phyloP scores from a whole-genome alignment of 2,113 vertebrate genomes.

The Speoplatyrhinus poulsoni region DNA sequence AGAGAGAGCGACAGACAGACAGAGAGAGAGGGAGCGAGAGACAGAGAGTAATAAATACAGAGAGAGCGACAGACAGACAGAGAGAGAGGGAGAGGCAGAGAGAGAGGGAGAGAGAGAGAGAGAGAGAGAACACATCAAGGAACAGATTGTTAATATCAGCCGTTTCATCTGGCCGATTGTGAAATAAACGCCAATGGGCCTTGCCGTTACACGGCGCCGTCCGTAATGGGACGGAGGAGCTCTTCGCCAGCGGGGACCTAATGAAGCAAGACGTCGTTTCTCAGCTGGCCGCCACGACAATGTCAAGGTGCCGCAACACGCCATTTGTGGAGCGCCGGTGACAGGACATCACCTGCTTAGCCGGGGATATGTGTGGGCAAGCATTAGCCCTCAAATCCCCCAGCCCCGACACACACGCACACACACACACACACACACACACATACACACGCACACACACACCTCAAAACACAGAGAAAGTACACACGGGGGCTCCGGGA shows the following conservation, averaged over 20 bases:
- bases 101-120: slow-evolving; percentile 43
- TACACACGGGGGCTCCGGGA: slow-evolving; percentile 49
- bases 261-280: slow-evolving; percentile 82
- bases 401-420: background rate
- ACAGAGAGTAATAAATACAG: background rate
- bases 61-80: slow-evolving; percentile 30
- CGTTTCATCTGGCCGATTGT: slow-evolving; percentile 81
- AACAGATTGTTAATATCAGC: slow-evolving; percentile 84
- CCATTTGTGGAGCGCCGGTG: slow-evolving; percentile 70
- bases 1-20: no score
- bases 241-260: slow-evolving; percentile 74
- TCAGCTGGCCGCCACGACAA: slow-evolving; percentile 74
- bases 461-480: background rate
- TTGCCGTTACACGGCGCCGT: slow-evolving; percentile 80
- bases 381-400: slow-evolving; percentile 1
- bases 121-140: slow-evolving; percentile 72
- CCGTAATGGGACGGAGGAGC: slow-evolving; percentile 80
- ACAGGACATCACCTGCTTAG: slow-evolving; percentile 73
- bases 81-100: slow-evolving; percentile 38
- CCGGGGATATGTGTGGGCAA: slow-evolving; percentile 40
- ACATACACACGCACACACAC: background rate
- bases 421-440: background rate
- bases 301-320: slow-evolving; percentile 76
- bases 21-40: slow-evolving; percentile 10
- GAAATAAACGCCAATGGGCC: slow-evolving; percentile 85